These are phyloP conservation scores for Harpalus rubripes DNA, from an alignment of 2,888 invertebrate species.

Conservation along the genomic window DNA sequence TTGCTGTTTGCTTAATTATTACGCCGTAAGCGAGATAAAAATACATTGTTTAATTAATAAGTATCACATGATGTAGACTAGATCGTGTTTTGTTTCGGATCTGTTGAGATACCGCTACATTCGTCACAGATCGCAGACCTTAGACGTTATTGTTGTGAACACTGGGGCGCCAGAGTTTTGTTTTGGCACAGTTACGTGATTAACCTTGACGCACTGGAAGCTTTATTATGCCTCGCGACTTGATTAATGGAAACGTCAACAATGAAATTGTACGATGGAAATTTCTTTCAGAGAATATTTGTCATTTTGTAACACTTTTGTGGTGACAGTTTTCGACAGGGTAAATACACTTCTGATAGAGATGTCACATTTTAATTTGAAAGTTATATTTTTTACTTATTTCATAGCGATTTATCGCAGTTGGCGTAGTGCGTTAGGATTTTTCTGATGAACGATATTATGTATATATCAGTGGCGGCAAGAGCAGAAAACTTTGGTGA, in stretches of 20 bases:
- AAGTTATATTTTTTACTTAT: no score
- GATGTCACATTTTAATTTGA: not conserved
- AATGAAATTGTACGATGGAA: conserved; percentile 13
- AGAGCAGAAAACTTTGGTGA: no score
- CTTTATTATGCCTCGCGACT: conserved; percentile 9
- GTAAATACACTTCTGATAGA: not conserved
- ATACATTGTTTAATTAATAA: conserved; percentile 54
- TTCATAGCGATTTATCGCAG: no score
- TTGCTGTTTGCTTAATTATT: conserved; percentile 57
- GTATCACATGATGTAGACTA: conserved; percentile 37
- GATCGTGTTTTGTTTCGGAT: conserved; percentile 33
- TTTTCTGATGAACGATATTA: no score
- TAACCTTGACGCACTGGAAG: conserved; percentile 41
- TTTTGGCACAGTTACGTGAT: conserved; percentile 32
- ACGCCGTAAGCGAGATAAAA: conserved; percentile 45
- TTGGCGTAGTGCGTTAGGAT: no score
- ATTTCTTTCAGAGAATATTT: not conserved
- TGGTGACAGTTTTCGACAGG: not conserved
- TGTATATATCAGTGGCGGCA: no score
- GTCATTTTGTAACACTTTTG: not conserved
- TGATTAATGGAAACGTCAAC: conserved; percentile 49
- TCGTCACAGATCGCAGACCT: conserved; percentile 1
- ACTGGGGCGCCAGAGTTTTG: conserved; percentile 48
- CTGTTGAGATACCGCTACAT: not conserved
- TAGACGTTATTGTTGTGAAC: conserved; percentile 7